These are phyloP conservation scores for Drosophila algonquin DNA, from an alignment of 2,888 invertebrate species.

Conservation along the genomic window DNA sequence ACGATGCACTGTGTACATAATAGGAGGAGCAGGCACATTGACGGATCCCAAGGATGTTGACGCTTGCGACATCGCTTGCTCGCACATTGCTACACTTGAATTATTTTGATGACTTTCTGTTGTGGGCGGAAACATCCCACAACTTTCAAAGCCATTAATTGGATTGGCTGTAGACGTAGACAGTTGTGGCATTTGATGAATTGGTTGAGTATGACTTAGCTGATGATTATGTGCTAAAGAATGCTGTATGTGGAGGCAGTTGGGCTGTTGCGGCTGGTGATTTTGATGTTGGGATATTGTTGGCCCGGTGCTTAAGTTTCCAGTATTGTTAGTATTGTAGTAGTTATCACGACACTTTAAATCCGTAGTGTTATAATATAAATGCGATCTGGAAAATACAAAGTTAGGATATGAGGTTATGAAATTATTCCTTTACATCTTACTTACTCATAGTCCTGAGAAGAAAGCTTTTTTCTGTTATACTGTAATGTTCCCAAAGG, in stretches of 20 bases:
- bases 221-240: constrained; percentile 63
- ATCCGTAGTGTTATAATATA: constrained; percentile 82
- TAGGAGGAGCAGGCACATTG: constrained; percentile 78
- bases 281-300: constrained; percentile 61
- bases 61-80: constrained; percentile 56
- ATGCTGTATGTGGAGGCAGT: constrained; percentile 71
- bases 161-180: constrained; percentile 64
- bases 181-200: constrained; percentile 55
- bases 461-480: constrained; percentile 82
- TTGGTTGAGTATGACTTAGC: constrained; percentile 43
- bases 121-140: constrained; percentile 73
- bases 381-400: constrained; percentile 75
- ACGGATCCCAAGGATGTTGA: constrained; percentile 61
- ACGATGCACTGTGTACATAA: constrained; percentile 84
- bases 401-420: not conserved
- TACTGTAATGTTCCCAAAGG: constrained; percentile 83
- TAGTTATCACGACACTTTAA: constrained; percentile 83
- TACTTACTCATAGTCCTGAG: constrained; percentile 84
- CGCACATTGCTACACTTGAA: constrained; percentile 53
- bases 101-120: constrained; percentile 80
- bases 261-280: constrained; percentile 53
- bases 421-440: not conserved
- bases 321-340: constrained; percentile 72
- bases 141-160: constrained; percentile 76
- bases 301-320: constrained; percentile 52